phyloP scores from a whole-genome alignment of 2,888 invertebrate genomes.

The Stenodera caucasica region DNA sequence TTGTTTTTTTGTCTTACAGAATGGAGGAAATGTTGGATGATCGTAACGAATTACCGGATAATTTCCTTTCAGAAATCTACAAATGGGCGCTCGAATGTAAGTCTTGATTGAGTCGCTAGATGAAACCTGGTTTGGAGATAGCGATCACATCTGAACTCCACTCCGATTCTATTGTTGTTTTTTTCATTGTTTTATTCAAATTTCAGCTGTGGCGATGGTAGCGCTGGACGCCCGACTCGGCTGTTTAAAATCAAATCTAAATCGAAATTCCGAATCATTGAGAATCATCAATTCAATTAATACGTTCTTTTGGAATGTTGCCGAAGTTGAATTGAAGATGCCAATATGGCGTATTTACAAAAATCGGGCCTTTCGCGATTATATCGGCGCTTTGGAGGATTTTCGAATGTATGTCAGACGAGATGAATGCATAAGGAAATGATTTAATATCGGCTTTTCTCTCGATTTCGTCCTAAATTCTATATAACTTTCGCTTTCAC shows the following conservation, averaged over 20 bases:
- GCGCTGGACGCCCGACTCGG: slow-evolving; percentile 67
- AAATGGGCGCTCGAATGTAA: slow-evolving; percentile 84
- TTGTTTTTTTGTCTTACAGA: no score
- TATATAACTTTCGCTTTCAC: no score
- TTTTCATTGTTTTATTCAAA: slow-evolving; percentile 47
- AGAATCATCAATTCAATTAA: slow-evolving; percentile 67
- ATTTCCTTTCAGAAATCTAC: slow-evolving; percentile 72
- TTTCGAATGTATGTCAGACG: slow-evolving; percentile 64
- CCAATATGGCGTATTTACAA: slow-evolving; percentile 70
- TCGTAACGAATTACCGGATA: slow-evolving; percentile 63
- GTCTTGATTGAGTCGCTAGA: no score
- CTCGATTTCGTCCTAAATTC: background rate
- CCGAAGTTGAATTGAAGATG: slow-evolving; percentile 65
- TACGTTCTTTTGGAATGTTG: slow-evolving; percentile 68
- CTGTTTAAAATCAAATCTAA: slow-evolving; percentile 62
- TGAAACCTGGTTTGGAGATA: no score
- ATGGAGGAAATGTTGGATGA: slow-evolving; percentile 61
- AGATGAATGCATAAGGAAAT: background rate
- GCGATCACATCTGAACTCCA: no score
- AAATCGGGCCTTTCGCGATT: slow-evolving; percentile 65
- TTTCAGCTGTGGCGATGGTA: slow-evolving; percentile 68
- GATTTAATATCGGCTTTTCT: background rate
- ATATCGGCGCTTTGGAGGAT: slow-evolving; percentile 67
- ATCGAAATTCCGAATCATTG: slow-evolving; percentile 60
- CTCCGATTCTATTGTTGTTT: no score